Evolutionary conservation across 2,888 invertebrate species (phyloP), one percentile per base, ranked within the genome.

Genomic region (Embidobia sp.): DNA sequence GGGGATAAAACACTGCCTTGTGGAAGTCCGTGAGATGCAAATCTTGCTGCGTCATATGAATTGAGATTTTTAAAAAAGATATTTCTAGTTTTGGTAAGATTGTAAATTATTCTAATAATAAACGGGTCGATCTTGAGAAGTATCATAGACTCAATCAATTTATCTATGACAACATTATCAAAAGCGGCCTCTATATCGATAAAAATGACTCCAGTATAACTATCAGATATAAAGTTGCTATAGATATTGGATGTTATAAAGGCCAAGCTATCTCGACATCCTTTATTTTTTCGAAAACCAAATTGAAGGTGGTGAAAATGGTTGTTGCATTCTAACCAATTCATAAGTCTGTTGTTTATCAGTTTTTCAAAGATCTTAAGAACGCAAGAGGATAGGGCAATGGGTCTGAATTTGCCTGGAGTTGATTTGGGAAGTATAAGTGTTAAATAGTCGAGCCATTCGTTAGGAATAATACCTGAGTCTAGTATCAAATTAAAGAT

Each of bases 1-100:
- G 51, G 51, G 11, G 51, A 51, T 11, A 51, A 22, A 11, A 35
- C 35, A 35, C 53, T 37, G 5, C 53, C 53, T 15, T 55, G 53
- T 0, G 53, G 53, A 0, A 55, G 11, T 1, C 53, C 37, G 19
- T 35, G 37, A 37, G 8, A 6, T 7, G 37, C 53, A 27, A 26
- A 55, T 55, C 33, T 55, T 5, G 15, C 37, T 1, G 31, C 4
- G 8, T 51, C 51, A 19, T 22, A 51, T 1, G 1, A n/a, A 33
- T 51, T 11, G 0, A 5, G 7, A 8, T 35, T 51, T 51, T 35
- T 35, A 7, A 51, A 51, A 10, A 35, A 51, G n/a, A 51, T 33
- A 11, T 13, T 51, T 8, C 51, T 51, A 19, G 0, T 5, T 16
- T 19, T 51, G 2, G 11, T 29, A 2, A 48, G 31, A 15, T 48